A percentile compares a stretch with the other conserved stretches of the same genome.
phyloP scores from a whole-genome alignment of 2,888 invertebrate species.

The Pristionchus exspectatus region DNA sequence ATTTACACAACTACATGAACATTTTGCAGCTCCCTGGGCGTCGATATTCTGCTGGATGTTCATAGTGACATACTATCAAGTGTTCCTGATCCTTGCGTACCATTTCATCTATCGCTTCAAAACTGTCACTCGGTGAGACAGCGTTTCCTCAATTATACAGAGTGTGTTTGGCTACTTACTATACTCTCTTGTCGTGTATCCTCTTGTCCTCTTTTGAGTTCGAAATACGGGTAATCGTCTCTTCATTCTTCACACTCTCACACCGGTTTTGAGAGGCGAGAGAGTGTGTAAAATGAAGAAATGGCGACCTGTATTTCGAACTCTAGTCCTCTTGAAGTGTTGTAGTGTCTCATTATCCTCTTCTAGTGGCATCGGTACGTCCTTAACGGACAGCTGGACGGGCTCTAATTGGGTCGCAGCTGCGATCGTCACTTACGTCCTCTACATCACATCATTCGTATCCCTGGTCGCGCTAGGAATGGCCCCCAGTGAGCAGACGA shows the following conservation, averaged over 20 bases:
- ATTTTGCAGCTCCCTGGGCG: neutral
- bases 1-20: neutral
- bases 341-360: neutral
- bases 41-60: neutral
- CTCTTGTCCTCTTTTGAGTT: no score
- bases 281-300: no score
- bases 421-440: neutral
- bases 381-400: neutral
- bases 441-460: neutral
- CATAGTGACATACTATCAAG: constrained; percentile 9
- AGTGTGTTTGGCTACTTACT: neutral
- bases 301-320: no score
- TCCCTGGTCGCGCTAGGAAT: neutral
- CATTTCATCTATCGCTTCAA: constrained; percentile 38
- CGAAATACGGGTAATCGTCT: no score
- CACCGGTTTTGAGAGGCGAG: no score
- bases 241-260: no score
- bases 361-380: neutral
- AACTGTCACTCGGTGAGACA: neutral
- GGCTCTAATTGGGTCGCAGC: neutral
- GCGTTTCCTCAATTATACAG: no score
- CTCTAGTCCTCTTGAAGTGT: no score
- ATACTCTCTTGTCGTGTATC: neutral
- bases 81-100: neutral
- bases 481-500: neutral